Conservation (phyloP, 30 jellyfish, hydroid and myxozoan genomes). For the Aurelia aurita complex sp. Pacific region DNA sequence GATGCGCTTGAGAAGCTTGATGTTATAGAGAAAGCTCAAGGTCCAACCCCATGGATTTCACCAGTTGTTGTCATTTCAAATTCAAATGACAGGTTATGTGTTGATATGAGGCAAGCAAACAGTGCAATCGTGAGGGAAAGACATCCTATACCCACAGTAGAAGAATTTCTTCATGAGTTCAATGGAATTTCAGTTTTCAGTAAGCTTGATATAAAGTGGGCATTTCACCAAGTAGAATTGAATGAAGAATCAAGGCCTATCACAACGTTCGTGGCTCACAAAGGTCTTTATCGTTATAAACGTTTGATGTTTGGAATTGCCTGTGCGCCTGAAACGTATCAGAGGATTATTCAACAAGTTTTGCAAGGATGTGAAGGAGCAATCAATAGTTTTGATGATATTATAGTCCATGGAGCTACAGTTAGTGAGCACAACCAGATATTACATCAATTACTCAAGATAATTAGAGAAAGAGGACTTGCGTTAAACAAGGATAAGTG, state of each 20-base stretch:
- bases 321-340: slow-evolving; percentile 56
- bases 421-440: slow-evolving; percentile 16
- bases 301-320: too few species aligned
- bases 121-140: slow-evolving; percentile 56
- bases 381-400: slow-evolving; percentile 47
- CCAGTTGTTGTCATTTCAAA: slow-evolving; percentile 64
- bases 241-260: too few species aligned
- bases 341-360: slow-evolving; percentile 26
- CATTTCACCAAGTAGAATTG: too few species aligned
- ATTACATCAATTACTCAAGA: background rate
- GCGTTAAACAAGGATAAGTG: too few species aligned
- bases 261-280: too few species aligned
- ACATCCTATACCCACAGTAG: slow-evolving; percentile 58
- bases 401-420: slow-evolving; percentile 20
- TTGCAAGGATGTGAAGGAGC: too few species aligned
- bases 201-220: too few species aligned
- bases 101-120: too few species aligned
- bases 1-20: too few species aligned
- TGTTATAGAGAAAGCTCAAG: too few species aligned
- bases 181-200: slow-evolving; percentile 7
- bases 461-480: slow-evolving; percentile 17
- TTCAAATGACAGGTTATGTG: slow-evolving; percentile 20
- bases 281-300: slow-evolving; percentile 29
- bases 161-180: slow-evolving; percentile 12
- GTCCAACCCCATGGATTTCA: slow-evolving; percentile 50